Base-by-base conservation (phyloP, 1,140 invertebrate genomes). In the Listronotus bonariensis region DNA sequence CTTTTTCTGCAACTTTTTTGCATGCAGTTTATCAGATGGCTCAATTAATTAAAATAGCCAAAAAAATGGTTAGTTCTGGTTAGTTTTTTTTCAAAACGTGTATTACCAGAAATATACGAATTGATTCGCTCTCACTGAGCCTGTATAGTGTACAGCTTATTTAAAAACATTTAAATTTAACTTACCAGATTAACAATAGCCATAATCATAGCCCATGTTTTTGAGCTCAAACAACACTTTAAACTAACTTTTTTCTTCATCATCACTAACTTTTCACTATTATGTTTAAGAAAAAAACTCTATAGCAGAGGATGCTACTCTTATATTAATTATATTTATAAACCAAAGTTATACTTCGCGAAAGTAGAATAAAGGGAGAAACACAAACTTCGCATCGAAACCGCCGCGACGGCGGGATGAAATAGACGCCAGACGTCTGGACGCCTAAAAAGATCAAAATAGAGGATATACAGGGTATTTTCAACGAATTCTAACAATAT, bases 391-490 rank as follows among this genome's bases (percentile, higher is more conserved):
- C 43, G 36, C 12, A 53, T 31, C 18, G 34, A 26, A 9, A 10
- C 12, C 12, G 31, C 48, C 4, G n/a, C 12, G 31, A 17, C 4
- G n/a, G 7, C 15, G 18, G 5, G 34, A 18, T 32, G 32, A 52
- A 52, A 54, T 5, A 38, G 52, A 54, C 52, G 52, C 52, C 52
- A 54, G 52, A 15, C 26, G 34, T 54, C 52, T 54, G n/a, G 52
- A 17, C 52, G 52, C 52, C 52, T 8, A 15, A 15, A 36, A 34
- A 4, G 34, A 7, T 38, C 10, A 15, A 41, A 54, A 54, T 40
- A 38, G 26, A 34, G n/a, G 4, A n/a, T 49, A 20, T 49, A 49
- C 46, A 38, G 52, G 52, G 52, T 38, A 3, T 12, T 38, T 36
- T 38, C n/a, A 40, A 3, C 10, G 11, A 53, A 1, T 4, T 53